These are phyloP conservation scores for Seriola aureovittata DNA, from an alignment of 2,113 vertebrate species.

Conservation along the genomic window DNA sequence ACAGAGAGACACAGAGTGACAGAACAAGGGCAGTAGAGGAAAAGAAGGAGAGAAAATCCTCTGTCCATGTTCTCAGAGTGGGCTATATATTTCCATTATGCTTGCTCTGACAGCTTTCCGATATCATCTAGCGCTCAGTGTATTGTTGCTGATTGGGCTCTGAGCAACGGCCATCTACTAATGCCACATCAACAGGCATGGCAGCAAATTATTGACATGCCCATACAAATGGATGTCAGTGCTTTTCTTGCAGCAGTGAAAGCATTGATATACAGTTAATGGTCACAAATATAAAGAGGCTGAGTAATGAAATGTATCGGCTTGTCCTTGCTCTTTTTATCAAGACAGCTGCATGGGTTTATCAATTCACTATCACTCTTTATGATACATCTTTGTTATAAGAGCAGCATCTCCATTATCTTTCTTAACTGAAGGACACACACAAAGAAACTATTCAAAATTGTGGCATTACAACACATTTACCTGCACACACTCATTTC, in stretches of 20 bases:
- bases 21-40: not conserved
- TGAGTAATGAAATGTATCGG: slow-evolving; percentile 15
- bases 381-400: not conserved
- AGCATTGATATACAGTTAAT: slow-evolving; percentile 2
- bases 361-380: not conserved
- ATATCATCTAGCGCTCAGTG: slow-evolving; percentile 55
- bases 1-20: slow-evolving; percentile 33
- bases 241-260: slow-evolving; percentile 11
- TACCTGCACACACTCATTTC: slow-evolving; percentile 8
- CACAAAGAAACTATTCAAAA: not conserved
- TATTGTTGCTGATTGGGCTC: slow-evolving; percentile 66
- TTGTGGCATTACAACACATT: not conserved
- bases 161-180: slow-evolving; percentile 57
- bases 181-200: slow-evolving; percentile 48
- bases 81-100: slow-evolving; percentile 70
- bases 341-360: not conserved
- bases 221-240: slow-evolving; percentile 42
- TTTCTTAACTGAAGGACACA: slow-evolving; percentile 4
- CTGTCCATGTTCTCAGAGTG: slow-evolving; percentile 22
- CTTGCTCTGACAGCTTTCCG: slow-evolving; percentile 66
- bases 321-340: not conserved
- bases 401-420: not conserved
- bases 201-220: slow-evolving; percentile 53
- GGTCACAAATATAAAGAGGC: slow-evolving; percentile 12
- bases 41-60: slow-evolving; percentile 7